Base-by-base conservation (phyloP, 2,888 invertebrate genomes). In the Cataglyphis rosenhaueri region DNA sequence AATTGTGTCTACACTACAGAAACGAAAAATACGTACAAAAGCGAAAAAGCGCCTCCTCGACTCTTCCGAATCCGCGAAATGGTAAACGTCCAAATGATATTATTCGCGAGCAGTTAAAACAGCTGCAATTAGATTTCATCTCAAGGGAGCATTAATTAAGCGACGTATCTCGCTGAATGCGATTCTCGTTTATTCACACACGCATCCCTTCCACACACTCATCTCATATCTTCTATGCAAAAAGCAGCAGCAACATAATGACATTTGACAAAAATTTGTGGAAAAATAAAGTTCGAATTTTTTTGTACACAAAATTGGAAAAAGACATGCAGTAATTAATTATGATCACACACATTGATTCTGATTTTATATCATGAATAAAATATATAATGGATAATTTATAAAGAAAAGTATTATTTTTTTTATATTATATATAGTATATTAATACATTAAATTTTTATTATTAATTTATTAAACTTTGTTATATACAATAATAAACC, bases 121-220 rank as follows among this genome's bases (percentile, higher is more conserved):
- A 59, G 32, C 66, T 32, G 21, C 75, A 32, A 78, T 78, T 78
- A 78, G 70, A 70, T 78, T 68, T 18, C 32, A 78, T 70, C 32
- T 78, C 70, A 25, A 62, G 70, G 12, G 70, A 44, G 21, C 57
- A 44, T 78, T 70, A 70, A 78, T 78, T 78, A 78, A 78, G 57
- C 41, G 44, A 59, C 78, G 57, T 44, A 65, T 3, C 66, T 65
- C 38, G 61, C 15, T 5, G 3, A 65, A 76, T 55, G n/a, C 29
- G 38, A 57, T 41, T 65, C 57, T 55, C 76, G 12, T 55, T 41
- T 65, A 35, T 65, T 75, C 18, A 52, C 25, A 35, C 12, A 25
- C 25, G 29, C 25, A 10, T 48, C 59, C 35, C 4, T n/a, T 21
- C 8, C 18, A 15, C 18, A 18, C 18, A n/a, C 12, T 1, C 18